Conservation (phyloP, 2,888 invertebrate species). For the Clostera curtula region DNA sequence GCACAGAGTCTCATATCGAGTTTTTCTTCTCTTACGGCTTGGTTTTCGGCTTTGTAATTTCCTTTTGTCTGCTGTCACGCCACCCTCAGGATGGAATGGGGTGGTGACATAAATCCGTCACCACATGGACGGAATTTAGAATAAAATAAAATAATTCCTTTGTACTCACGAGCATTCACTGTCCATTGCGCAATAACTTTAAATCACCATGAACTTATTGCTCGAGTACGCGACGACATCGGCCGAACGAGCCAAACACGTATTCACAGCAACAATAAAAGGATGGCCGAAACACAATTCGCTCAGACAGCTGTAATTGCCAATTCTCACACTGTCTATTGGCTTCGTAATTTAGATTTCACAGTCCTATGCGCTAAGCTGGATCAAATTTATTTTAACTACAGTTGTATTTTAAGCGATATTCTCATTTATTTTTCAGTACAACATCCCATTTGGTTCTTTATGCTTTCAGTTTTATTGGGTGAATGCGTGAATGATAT, state of each 20-base stretch:
- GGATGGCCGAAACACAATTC: constrained; percentile 67
- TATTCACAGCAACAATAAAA: constrained; percentile 68
- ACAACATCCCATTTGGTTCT: too few relatives aligned
- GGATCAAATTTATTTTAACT: constrained; percentile 24
- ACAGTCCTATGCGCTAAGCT: constrained; percentile 44
- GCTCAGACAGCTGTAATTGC: constrained; percentile 69
- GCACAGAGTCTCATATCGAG: too few relatives aligned
- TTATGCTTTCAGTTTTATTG: not conserved
- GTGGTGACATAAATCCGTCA: too few relatives aligned
- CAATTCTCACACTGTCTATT: constrained; percentile 60
- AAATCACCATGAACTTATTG: constrained; percentile 52
- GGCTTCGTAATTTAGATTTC: constrained; percentile 61
- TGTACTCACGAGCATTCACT: not conserved
- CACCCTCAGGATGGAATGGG: too few relatives aligned
- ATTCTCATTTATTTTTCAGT: not conserved
- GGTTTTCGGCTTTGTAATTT: too few relatives aligned
- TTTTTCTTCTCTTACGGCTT: too few relatives aligned
- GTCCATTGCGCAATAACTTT: constrained; percentile 45
- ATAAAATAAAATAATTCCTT: not conserved
- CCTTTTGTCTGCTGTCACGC: too few relatives aligned
- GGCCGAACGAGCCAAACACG: constrained; percentile 44
- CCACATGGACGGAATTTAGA: too few relatives aligned
- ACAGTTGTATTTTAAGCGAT: constrained; percentile 10
- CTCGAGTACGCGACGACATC: constrained; percentile 44
- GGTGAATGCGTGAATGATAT: too few relatives aligned